Evolutionary conservation across 2,113 vertebrate genomes (phyloP), one percentile per base, ranked within the genome.

Genomic region (Cottus gobio): DNA sequence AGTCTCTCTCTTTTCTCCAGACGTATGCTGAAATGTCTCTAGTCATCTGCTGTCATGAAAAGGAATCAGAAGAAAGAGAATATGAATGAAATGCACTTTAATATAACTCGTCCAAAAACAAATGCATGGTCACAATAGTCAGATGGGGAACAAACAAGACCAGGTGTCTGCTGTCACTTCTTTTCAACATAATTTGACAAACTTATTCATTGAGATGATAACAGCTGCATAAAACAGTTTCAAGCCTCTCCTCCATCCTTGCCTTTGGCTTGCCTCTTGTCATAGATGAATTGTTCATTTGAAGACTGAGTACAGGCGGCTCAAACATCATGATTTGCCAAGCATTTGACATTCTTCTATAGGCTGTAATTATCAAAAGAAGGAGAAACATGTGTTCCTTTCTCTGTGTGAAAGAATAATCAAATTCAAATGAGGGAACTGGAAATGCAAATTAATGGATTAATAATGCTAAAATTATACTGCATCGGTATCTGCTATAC

Each of bases 251-350:
- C 75, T 69, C 44, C 52, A 44, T 71, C 70, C 26, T 10, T 70
- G 79, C 84, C 74, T 73, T 71, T 83, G 60, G 86, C 79, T 22
- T 69, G 57, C 42, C 56, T 83, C 71, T 83, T 52, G 62, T 83
- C 72, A 75, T 56, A 50, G 63, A 86, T 71, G 84, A 82, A 89
- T 75, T 71, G 70, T 89, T 87, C 58, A 58, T 64, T 46, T 2
- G 30, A 79, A 82, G 79, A 68, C 52, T 66, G 54, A 68, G 71
- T 80, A 60, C 71, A 85, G 85, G 83, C 77, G 81, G 70, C 66
- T 84, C 56, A 65, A 30, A 79, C 52, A 79, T 60, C 67, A 73
- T 34, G 60, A 79, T 83, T 71, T 56, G n/a, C 69, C 52, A 63
- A 83, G 68, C 36, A 71, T 72, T 67, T 82, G 30, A 83, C 57